Evolutionary conservation across 92 coral and sea anemone species (phyloP), one percentile per base, ranked within the genome.

Genomic region (Meandrina meandrites): DNA sequence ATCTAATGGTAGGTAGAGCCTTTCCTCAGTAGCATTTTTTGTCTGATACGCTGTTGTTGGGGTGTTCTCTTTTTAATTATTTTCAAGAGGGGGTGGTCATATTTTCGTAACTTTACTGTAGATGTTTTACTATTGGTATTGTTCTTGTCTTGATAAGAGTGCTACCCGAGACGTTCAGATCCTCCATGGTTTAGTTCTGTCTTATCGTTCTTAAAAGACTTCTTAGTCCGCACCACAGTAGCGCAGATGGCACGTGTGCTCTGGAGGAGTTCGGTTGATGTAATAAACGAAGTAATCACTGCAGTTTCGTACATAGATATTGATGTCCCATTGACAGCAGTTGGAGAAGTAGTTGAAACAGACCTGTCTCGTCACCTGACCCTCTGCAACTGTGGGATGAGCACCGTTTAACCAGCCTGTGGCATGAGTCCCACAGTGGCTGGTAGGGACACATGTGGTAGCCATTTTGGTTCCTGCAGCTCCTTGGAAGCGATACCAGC

Each of bases 231-330:
- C 75, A 14, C 75, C 42, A 12, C 75, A 69, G 75, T 28, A 69
- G 37, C 75, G 75, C 24, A 69, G 75, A 31, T 28, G 19, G 10
- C 75, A 69, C 17, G 22, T 28, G 75, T 69, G 75, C 5, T 69
- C 37, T 31, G 75, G 75, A 69, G 75, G 75, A 8, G 75, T 69
- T 30, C 75, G 36, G 16, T 32, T 31, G 75, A 69, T 69, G 75
- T 28, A 69, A 13, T 69, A 69, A 69, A 69, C 42, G 35, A 69
- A 69, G 75, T 69, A 69, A 14, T 69, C 75, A 2, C 40, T 7
- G 37, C 75, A 69, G 75, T 69, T 69, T 31, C 75, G 35, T 19
- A 69, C 35, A 7, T 31, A 27, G 42, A 69, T 31, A 40, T 69
- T 69, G 75, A 69, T 69, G 18, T 40, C 24, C 75, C 75, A 69